Percentiles rank a stretch among this genome's conserved stretches.
Evolutionary conservation across 2,797 vertebrate species (phyloP).

Genomic region (Scleropages formosus): DNA sequence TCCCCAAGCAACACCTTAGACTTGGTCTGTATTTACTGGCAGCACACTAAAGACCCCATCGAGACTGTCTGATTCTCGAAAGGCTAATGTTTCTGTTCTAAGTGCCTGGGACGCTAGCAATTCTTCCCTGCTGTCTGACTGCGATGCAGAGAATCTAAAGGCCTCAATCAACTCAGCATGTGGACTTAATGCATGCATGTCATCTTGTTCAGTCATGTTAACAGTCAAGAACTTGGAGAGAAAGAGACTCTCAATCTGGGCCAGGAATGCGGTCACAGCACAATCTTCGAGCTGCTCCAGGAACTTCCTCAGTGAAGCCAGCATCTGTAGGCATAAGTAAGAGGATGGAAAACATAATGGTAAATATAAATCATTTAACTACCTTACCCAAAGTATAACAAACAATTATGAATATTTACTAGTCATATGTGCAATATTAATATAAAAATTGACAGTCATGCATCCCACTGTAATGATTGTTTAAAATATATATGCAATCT

Average conservation of each 20-base stretch:
- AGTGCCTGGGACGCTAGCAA: neutral
- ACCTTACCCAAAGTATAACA: too few species aligned
- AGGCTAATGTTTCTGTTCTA: neutral
- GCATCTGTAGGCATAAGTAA: constrained; percentile 68
- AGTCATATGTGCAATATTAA: too few species aligned
- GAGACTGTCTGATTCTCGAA: neutral
- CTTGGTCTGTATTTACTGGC: neutral
- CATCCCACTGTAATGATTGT: too few species aligned
- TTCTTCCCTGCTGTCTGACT: neutral
- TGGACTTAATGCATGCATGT: constrained; percentile 45
- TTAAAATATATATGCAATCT: too few species aligned
- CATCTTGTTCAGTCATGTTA: constrained; percentile 52
- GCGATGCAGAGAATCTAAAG: neutral
- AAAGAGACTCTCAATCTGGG: constrained; percentile 84
- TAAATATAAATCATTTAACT: too few species aligned
- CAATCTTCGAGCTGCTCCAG: constrained; percentile 76
- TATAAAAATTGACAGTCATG: too few species aligned
- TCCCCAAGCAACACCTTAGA: too few species aligned
- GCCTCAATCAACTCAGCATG: constrained; percentile 28
- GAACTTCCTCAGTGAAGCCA: constrained; percentile 85
- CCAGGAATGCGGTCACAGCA: constrained; percentile 79
- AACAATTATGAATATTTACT: too few species aligned
- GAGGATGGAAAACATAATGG: too few species aligned
- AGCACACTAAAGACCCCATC: neutral
- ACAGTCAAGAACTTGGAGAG: constrained; percentile 74